A percentile compares a stretch with the other conserved stretches of the same genome.
These are phyloP conservation scores for Muscicapa adusta DNA, from an alignment of 2,113 vertebrate species.

Conservation along the genomic window DNA sequence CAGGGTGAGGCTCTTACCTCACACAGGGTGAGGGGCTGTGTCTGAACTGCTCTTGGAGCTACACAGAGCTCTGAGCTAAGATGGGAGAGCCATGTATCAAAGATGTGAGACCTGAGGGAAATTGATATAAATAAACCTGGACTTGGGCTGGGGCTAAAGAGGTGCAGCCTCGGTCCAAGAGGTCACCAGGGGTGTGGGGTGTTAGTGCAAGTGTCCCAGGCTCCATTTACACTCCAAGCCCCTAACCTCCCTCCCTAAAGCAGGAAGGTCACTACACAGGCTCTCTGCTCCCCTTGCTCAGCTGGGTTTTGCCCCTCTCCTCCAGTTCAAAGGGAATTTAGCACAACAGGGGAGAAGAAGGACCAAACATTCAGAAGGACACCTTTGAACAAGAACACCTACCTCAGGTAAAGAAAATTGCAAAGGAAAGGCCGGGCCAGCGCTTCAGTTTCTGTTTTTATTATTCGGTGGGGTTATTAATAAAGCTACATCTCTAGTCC, in stretches of 20 bases:
- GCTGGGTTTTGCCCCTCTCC: background rate
- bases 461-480: background rate
- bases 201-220: background rate
- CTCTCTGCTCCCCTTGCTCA: background rate
- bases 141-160: background rate
- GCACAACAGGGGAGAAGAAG: background rate
- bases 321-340: background rate
- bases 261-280: background rate
- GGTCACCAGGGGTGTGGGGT: background rate
- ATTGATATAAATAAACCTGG: background rate
- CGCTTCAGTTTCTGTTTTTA: background rate
- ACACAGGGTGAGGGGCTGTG: accelerated
- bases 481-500: background rate
- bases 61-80: background rate
- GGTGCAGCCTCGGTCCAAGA: accelerated
- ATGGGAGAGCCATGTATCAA: accelerated
- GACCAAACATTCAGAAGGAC: background rate
- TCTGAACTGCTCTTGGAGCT: background rate
- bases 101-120: background rate
- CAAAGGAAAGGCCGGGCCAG: background rate
- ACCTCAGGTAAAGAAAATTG: background rate
- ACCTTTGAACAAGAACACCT: background rate
- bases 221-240: constrained; percentile 8
- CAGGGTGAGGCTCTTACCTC: background rate
- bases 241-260: background rate